These are phyloP conservation scores for Phaedon cochleariae DNA, from an alignment of 2,888 invertebrate genomes.

Conservation along the genomic window DNA sequence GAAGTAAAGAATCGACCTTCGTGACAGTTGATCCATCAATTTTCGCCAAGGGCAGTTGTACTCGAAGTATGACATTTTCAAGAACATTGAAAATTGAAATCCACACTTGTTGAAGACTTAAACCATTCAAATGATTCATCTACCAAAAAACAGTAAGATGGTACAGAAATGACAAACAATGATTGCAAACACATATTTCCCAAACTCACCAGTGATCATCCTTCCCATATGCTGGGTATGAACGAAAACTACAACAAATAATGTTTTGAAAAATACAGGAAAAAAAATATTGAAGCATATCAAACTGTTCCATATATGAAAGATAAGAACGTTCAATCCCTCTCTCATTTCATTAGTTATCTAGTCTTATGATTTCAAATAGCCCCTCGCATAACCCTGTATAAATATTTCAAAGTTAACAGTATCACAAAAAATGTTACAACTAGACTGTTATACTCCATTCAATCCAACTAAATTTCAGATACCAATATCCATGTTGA, in stretches of 20 bases:
- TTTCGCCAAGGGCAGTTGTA: too few species aligned
- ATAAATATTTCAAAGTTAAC: too few species aligned
- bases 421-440: too few species aligned
- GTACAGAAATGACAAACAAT: slow-evolving; percentile 22
- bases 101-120: slow-evolving; percentile 32
- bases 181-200: slow-evolving; percentile 33
- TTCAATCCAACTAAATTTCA: too few species aligned
- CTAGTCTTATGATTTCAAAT: too few species aligned
- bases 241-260: slow-evolving; percentile 39
- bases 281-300: slow-evolving; percentile 15
- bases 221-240: slow-evolving; percentile 68
- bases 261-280: slow-evolving; percentile 31
- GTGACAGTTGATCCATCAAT: too few species aligned
- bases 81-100: slow-evolving; percentile 9
- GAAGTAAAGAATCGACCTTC: too few species aligned
- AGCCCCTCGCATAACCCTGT: too few species aligned
- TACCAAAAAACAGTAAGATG: slow-evolving; percentile 21
- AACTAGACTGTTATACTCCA: too few species aligned
- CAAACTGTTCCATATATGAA: neutral
- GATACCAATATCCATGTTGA: too few species aligned
- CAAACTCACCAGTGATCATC: slow-evolving; percentile 67
- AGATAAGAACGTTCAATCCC: neutral
- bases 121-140: slow-evolving; percentile 9
- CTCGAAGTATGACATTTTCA: too few species aligned
- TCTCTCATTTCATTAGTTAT: neutral